phyloP scores from a whole-genome alignment of 2,797 vertebrate species.

The Aphelocoma californica region DNA sequence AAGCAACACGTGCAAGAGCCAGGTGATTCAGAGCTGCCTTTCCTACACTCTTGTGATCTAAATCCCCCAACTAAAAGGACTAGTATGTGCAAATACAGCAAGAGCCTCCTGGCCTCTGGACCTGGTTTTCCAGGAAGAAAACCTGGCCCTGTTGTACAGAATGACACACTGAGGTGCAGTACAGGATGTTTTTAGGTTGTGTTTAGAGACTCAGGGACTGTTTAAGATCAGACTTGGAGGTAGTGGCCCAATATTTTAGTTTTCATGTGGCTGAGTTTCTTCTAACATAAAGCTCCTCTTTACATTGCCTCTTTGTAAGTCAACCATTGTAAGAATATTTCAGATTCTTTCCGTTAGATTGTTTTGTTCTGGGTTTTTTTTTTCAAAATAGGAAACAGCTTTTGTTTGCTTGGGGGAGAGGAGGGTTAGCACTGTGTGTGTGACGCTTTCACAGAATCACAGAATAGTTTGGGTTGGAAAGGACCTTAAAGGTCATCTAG shows the following conservation, averaged over 20 bases:
- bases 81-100: not conserved
- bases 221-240: not conserved
- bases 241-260: not conserved
- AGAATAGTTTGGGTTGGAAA: not conserved
- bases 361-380: not conserved
- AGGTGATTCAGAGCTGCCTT: slow-evolving; percentile 27
- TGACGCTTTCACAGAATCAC: not conserved
- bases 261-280: not conserved
- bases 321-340: not conserved
- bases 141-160: not conserved
- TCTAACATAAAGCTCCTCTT: not conserved
- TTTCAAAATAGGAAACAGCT: not conserved
- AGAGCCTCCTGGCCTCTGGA: slow-evolving; percentile 28
- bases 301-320: not conserved
- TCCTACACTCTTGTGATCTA: slow-evolving; percentile 13
- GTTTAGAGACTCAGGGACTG: not conserved
- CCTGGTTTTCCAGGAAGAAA: slow-evolving; percentile 49
- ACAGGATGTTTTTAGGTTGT: not conserved
- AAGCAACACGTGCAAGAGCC: slow-evolving; percentile 16
- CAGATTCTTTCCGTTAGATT: not conserved
- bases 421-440: not conserved
- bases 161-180: not conserved
- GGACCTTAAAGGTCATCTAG: not conserved
- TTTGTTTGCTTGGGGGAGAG: not conserved
- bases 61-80: slow-evolving; percentile 33